Base-by-base conservation (phyloP, 92 coral and sea anemone species). In the Blastomussa wellsi region DNA sequence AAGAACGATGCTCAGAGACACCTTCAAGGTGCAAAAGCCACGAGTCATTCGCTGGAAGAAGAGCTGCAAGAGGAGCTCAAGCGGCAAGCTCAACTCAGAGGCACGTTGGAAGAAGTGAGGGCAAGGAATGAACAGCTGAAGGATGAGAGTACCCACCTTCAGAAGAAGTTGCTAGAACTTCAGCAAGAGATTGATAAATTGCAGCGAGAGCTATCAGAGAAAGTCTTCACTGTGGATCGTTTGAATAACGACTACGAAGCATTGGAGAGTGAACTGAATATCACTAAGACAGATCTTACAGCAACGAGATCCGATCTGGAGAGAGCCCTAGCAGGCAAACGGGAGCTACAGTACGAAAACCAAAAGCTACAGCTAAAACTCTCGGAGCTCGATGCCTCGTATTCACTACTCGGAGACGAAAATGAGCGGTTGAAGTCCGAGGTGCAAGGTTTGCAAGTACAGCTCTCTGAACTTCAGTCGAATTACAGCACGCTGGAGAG, bases 61-160 rank as follows among this genome's bases (percentile, higher is more conserved):
- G 99, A 94, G 26, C 83, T 91, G 13, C 99, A 97, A 84, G 89
- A 88, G 22, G 89, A 91, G 78, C 91, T 97, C 42, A 97, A 95
- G 60, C 90, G 92, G 49, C 91, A 88, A 79, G 99, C 99, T 10
- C 99, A 97, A 57, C 90, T 93, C 33, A 91, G 83, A 79, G 99
- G 99, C 14, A 79, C 85, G 0, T 55, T 97, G 28, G 99, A 92
- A 6, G 99, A 97, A 83, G 77, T 85, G 74, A 91, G 91, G 74
- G 87, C 92, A 59, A 86, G 99, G 48, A 97, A 97, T 74, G 98
- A 94, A 64, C 80, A 90, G 19, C 88, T 97, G 68, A 97, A 93
- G 69, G 98, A 95, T 64, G 98, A 97, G 78, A 94, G 90, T 48
- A 92, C 94, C 70, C 87, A 91, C 57, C 93, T 93, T n/a, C 96